Base-by-base conservation (phyloP, 2,888 invertebrate genomes). In the Apocheima hispidaria region DNA sequence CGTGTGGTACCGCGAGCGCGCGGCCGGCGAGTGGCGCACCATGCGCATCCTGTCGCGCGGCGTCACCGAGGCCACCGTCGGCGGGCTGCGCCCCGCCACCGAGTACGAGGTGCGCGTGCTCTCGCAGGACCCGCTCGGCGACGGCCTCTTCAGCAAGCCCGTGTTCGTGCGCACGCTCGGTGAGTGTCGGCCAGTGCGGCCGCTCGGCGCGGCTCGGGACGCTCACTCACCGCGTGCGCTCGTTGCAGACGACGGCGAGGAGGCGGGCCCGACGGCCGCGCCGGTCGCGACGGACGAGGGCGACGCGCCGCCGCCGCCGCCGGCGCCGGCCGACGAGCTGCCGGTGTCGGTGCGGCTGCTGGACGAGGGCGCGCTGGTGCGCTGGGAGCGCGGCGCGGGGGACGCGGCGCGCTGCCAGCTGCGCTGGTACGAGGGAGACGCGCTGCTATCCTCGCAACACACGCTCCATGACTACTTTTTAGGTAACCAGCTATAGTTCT, bases 51-150 rank as follows among this genome's bases (percentile, higher is more conserved):
- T 95, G 54, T 95, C 96, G 9, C 94, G 95, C 55, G 95, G 95
- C 71, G 93, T 95, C 48, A 96, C 97, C 58, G 96, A 96, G 79
- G 96, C 97, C 46, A 97, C 97, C 7, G 94, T 98, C 63, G 94
- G 94, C 69, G 95, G 96, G 70, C 93, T 99, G 70, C 93, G 94
- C 63, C 95, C 98, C 18, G 96, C 90, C 64, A 94, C 96, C 20
- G 95, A 96, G 79, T 98, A 98, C 87, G 98, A 98, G 88, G 95
- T 99, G 81, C 97, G 98, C 94, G 96, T 99, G 48, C 94, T 98
- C 49, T 96, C 98, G 72, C 96, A 97, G 83, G 98, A 98, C 86
- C 85, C 83, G 63, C 94, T 96, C 76, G 98, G 98, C 6, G 97
- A 98, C 76, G 98, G 98, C 21, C 95, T 98, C 90, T 98, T 97